phyloP scores from a whole-genome alignment of 2,797 vertebrate genomes.

The Sylvia borin region DNA sequence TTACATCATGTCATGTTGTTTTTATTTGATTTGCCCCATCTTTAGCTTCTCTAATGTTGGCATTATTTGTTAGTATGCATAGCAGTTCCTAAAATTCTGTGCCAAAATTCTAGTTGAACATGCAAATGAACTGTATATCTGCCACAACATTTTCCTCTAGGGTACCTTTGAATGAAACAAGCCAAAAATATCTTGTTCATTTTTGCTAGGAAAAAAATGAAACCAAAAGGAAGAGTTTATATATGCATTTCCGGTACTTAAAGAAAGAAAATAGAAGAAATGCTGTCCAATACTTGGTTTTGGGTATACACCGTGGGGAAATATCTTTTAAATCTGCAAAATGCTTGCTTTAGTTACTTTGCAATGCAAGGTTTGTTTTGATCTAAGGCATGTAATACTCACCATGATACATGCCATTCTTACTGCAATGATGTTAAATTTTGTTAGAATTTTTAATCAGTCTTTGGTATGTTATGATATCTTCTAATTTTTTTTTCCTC shows the following conservation, averaged over 20 bases:
- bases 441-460: not conserved
- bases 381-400: not conserved
- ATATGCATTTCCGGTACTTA: not conserved
- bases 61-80: conserved; percentile 18
- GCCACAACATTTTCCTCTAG: conserved; percentile 61
- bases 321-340: not conserved
- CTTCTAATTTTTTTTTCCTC: not conserved
- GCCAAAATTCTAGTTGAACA: conserved; percentile 55
- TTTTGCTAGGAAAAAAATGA: conserved; percentile 37
- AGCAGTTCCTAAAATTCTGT: conserved; percentile 29
- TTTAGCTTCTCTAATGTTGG: conserved; percentile 12
- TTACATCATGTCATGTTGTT: conserved; percentile 10
- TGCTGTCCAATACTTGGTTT: not conserved
- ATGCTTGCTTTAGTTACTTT: not conserved
- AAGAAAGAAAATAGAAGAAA: not conserved
- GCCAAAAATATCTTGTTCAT: conserved; percentile 58
- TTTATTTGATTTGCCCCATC: not conserved
- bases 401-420: not conserved
- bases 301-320: not conserved
- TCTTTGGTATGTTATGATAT: not conserved
- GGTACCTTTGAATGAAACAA: conserved; percentile 13
- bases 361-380: not conserved
- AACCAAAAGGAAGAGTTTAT: conserved; percentile 21
- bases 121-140: conserved; percentile 60
- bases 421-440: not conserved